Conservation (phyloP, 1,140 invertebrate genomes). For the Drosophila sechellia region DNA sequence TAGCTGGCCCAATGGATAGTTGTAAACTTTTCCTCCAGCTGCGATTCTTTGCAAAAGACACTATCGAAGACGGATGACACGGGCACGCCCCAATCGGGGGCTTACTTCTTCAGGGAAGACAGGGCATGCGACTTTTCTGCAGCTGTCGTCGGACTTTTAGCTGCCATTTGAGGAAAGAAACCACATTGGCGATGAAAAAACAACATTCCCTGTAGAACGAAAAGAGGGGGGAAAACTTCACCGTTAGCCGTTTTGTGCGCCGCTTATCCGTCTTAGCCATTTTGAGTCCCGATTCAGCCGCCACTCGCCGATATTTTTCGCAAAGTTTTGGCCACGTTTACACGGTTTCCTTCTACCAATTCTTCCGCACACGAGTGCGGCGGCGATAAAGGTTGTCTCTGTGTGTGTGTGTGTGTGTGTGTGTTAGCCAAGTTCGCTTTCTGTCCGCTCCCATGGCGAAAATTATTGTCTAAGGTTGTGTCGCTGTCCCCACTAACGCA, state of each 20-base stretch:
- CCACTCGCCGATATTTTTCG: conserved; percentile 50
- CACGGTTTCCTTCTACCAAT: conserved; percentile 32
- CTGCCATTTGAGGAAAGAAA: conserved; percentile 25
- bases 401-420: not conserved
- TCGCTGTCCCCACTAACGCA: conserved; percentile 47
- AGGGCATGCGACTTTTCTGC: conserved; percentile 17
- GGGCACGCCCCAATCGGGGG: conserved; percentile 25
- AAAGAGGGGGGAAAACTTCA: conserved; percentile 58
- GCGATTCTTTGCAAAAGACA: conserved; percentile 40
- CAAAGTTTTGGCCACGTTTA: conserved; percentile 66
- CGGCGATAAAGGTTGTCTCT: conserved; percentile 16
- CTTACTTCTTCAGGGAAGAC: not conserved
- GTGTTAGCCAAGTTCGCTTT: conserved; percentile 7
- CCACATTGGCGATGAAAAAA: conserved; percentile 22
- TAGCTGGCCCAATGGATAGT: conserved; percentile 42
- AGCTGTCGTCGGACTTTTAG: conserved; percentile 47
- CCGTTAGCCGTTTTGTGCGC: conserved; percentile 59
- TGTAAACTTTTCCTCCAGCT: conserved; percentile 38
- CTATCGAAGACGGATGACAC: conserved; percentile 42
- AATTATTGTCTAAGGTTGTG: conserved; percentile 70
- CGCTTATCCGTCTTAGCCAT: conserved; percentile 74
- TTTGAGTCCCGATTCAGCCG: conserved; percentile 70
- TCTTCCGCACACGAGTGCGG: conserved; percentile 15
- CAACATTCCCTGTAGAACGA: conserved; percentile 20
- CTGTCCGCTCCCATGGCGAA: conserved; percentile 39